Percentiles rank a stretch among this genome's conserved stretches.
These are phyloP conservation scores for Lasioglossum albipes DNA, from an alignment of 1,140 invertebrate species.

Conservation along the genomic window DNA sequence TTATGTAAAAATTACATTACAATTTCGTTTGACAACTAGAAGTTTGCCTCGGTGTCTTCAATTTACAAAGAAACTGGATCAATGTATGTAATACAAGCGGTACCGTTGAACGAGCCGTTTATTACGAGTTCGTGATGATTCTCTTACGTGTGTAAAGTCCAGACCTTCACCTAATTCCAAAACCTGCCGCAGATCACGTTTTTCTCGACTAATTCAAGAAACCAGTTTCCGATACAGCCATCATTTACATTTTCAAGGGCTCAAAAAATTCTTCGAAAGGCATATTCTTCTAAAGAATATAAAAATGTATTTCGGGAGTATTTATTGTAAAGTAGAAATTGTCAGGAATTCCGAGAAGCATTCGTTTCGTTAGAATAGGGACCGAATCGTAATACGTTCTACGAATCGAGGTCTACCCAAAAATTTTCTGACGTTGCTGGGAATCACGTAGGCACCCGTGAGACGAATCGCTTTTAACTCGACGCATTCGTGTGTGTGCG, in stretches of 20 bases:
- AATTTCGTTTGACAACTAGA: no score
- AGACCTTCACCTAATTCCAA: conserved; percentile 26
- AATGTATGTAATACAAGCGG: no score
- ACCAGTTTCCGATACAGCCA: neutral
- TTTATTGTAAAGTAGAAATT: neutral
- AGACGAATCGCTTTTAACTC: conserved; percentile 27
- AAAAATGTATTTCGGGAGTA: neutral
- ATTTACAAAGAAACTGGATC: no score
- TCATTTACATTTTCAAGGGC: neutral
- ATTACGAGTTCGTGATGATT: neutral
- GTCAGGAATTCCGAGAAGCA: neutral
- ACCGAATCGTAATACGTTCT: conserved; percentile 13
- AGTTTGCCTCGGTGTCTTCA: no score
- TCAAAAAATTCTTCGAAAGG: neutral
- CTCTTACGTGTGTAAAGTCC: neutral
- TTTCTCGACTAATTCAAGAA: neutral
- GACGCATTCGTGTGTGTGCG: neutral
- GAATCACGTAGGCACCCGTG: conserved; percentile 31
- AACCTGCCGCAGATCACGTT: conserved; percentile 11
- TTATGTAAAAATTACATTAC: neutral
- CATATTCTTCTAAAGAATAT: neutral
- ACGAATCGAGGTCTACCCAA: neutral
- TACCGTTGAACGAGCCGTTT: no score
- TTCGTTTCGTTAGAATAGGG: neutral
- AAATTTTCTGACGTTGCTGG: conserved; percentile 1